These are phyloP conservation scores for Neogale vison DNA, from an alignment of 2,113 vertebrate genomes.

Conservation along the genomic window DNA sequence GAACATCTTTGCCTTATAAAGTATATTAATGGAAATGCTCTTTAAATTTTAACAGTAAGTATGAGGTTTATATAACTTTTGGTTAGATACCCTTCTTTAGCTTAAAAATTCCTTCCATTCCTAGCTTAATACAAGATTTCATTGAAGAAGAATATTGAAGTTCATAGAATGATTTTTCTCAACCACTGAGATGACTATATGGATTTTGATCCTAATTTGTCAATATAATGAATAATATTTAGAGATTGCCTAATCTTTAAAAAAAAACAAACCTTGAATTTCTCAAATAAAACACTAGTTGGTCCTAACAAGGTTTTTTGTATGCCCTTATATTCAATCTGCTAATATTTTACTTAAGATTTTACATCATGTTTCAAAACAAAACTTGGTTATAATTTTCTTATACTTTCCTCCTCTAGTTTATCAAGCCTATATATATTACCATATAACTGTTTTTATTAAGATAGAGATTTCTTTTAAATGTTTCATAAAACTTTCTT, in stretches of 20 bases:
- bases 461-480: background rate
- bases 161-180: constrained; percentile 4
- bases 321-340: background rate
- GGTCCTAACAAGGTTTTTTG: background rate
- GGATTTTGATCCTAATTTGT: background rate
- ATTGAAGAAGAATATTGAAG: background rate
- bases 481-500: background rate
- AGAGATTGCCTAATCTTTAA: background rate
- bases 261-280: background rate
- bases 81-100: background rate
- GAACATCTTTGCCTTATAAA: background rate
- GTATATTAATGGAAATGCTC: background rate
- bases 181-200: background rate
- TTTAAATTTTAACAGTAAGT: background rate
- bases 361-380: background rate
- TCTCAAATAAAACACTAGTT: background rate
- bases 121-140: background rate
- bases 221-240: background rate
- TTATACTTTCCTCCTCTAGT: background rate
- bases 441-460: background rate
- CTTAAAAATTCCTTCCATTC: background rate
- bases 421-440: background rate
- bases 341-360: background rate
- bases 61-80: background rate
- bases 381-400: background rate